Conservation (phyloP, 2,797 vertebrate species). For the Eulemur rubriventer region DNA sequence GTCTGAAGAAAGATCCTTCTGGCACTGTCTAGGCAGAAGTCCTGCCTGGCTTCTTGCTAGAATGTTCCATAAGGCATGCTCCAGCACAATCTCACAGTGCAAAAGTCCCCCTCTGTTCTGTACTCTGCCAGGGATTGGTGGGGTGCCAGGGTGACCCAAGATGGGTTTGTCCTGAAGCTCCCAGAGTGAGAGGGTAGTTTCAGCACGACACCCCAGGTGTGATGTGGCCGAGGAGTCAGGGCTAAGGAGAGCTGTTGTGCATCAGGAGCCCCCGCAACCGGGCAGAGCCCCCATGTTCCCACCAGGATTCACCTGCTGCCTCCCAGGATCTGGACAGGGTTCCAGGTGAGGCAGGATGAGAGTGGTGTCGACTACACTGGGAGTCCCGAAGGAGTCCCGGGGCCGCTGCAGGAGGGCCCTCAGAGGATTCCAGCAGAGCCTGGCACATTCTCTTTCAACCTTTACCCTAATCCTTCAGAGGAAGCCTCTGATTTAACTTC, state of each 20-base stretch:
- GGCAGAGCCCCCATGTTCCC: background rate
- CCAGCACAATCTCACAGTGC: too few relatives aligned
- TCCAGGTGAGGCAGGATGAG: background rate
- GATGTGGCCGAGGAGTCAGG: too few relatives aligned
- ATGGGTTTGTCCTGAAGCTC: background rate
- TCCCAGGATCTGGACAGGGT: background rate
- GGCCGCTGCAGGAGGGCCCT: background rate
- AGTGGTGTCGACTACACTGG: fast-evolving
- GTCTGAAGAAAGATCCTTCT: background rate
- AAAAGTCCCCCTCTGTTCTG: background rate
- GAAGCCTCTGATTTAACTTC: background rate
- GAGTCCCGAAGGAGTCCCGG: background rate
- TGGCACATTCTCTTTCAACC: too few relatives aligned
- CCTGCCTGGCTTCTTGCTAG: background rate
- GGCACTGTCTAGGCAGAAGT: background rate
- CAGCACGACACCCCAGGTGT: background rate
- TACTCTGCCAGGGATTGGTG: background rate
- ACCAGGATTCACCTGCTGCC: background rate
- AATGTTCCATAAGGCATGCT: background rate
- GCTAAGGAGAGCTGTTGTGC: background rate
- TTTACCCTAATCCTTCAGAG: background rate
- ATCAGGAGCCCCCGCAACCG: background rate
- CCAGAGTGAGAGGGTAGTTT: background rate
- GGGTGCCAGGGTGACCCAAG: background rate
- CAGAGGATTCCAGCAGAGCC: background rate